A percentile compares a stretch with the other conserved stretches of the same genome.
Conservation (phyloP, 2,113 vertebrate species). For the Eretmochelys imbricata region DNA sequence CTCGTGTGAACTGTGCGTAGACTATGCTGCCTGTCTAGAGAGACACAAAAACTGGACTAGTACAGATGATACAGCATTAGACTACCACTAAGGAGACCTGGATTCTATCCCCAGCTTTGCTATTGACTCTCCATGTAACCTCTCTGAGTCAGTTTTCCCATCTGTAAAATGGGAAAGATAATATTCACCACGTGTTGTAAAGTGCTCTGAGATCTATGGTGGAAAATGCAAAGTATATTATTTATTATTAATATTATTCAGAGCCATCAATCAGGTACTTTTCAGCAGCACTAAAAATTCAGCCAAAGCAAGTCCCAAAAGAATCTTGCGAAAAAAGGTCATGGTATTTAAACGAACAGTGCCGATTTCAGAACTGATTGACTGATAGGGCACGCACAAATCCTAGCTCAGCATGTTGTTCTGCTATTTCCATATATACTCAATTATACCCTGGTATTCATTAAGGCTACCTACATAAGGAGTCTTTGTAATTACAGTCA, state of each 20-base stretch:
- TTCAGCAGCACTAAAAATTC: not conserved
- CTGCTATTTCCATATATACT: not conserved
- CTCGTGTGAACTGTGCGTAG: not conserved
- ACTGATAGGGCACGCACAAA: not conserved
- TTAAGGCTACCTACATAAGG: conserved; percentile 1
- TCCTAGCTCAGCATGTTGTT: not conserved
- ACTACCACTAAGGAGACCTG: not conserved
- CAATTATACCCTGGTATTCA: conserved; percentile 9
- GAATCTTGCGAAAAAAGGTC: not conserved
- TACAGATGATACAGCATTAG: not conserved
- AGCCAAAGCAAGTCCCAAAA: not conserved
- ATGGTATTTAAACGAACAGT: not conserved
- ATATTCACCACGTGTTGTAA: not conserved
- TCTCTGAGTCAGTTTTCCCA: not conserved
- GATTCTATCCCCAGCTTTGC: not conserved
- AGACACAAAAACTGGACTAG: rapidly evolving
- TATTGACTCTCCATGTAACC: not conserved
- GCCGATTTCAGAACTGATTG: not conserved
- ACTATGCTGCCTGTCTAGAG: rapidly evolving
- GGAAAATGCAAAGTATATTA: not conserved
- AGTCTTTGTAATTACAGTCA: conserved; percentile 29
- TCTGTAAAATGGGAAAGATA: not conserved
- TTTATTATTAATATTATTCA: not conserved
- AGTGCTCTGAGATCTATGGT: rapidly evolving
- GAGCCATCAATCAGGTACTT: not conserved